Base-by-base conservation (phyloP, 2,797 vertebrate species). In the Uromys caudimaculatus region DNA sequence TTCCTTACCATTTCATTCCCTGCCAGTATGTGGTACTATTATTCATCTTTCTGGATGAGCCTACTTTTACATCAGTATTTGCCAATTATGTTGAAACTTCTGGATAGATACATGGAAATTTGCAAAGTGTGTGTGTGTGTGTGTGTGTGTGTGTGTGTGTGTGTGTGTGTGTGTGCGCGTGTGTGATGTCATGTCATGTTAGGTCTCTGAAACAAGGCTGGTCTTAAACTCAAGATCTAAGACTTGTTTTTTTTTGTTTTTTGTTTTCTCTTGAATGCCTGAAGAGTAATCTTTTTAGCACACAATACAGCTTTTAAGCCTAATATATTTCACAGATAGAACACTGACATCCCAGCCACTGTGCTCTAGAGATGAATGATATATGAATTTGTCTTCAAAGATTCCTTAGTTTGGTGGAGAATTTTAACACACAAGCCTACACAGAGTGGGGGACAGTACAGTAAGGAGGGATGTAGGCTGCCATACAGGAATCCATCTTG, bases 1-100 rank as follows among this genome's bases (percentile, higher is more conserved):
- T 89, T 78, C n/a, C 38, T 96, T 86, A 29, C 56, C 7, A 67
- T 83, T 93, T 89, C 47, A 81, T 54, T 82, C 67, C 47, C n/a
- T 32, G 3, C 60, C 27, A 44, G 6, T 38, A 10, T 56, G 9
- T 12, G 4, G 4, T 69, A 54, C 21, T 14, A 35, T 47, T 14
- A 35, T 47, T 27, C 47, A 13, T 52, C n/a, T 95, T 75, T 91
- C 90, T 71, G 58, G 11, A 76, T 47, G 8, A 47, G 9, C 14
- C 58, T 44, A 21, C 64, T 13, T 77, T 93, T 62, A 35, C 41
- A 23, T 62, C 27, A 60, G 35, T 11, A 0, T 14, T 79, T 67
- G 47, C 8, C 54, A 84, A 21, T 44, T 56, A 21, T 21, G 7
- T 86, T 10, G n/a, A 75, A 21, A 1, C 44, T 85, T 94, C n/a